A percentile compares a stretch with the other conserved stretches of the same genome.
Evolutionary conservation across 2,888 invertebrate genomes (phyloP).

Genomic region (Cartodere bifasciata): DNA sequence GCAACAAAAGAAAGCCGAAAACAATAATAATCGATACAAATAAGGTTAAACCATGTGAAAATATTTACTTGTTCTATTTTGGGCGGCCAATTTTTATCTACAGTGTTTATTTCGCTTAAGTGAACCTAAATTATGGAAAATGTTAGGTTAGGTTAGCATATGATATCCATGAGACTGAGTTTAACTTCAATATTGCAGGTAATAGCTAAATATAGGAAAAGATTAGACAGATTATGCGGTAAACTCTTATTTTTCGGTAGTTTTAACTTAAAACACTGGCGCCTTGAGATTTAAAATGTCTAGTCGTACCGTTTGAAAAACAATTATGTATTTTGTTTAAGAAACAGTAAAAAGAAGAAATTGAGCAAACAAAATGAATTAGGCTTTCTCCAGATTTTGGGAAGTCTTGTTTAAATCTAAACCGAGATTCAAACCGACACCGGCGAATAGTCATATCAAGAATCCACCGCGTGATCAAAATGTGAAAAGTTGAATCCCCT

Average conservation of each 20-base stretch:
- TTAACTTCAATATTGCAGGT: conserved; percentile 19
- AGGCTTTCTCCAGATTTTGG: no score
- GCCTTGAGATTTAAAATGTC: no score
- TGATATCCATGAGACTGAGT: conserved; percentile 9
- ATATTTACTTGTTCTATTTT: conserved; percentile 22
- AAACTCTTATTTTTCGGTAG: conserved; percentile 26
- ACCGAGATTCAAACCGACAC: no score
- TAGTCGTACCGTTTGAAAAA: no score
- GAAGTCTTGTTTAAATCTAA: no score
- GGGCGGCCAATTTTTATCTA: conserved; percentile 25
- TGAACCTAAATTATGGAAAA: conserved; percentile 26
- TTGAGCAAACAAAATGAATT: no score
- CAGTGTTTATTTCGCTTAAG: conserved; percentile 29
- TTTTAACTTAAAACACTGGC: conserved; percentile 24
- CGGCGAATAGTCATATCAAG: no score
- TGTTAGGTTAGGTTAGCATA: conserved; percentile 13
- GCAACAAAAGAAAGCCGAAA: conserved; percentile 20
- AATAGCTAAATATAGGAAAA: conserved; percentile 17
- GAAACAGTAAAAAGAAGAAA: no score
- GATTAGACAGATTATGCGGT: conserved; percentile 28
- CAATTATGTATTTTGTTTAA: no score
- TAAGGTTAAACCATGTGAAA: conserved; percentile 23
- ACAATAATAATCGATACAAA: conserved; percentile 22
- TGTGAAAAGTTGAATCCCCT: conserved; percentile 1
- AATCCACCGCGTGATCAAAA: not conserved